phyloP scores from a whole-genome alignment of 2,797 vertebrate genomes.

The Limnodromus scolopaceus region DNA sequence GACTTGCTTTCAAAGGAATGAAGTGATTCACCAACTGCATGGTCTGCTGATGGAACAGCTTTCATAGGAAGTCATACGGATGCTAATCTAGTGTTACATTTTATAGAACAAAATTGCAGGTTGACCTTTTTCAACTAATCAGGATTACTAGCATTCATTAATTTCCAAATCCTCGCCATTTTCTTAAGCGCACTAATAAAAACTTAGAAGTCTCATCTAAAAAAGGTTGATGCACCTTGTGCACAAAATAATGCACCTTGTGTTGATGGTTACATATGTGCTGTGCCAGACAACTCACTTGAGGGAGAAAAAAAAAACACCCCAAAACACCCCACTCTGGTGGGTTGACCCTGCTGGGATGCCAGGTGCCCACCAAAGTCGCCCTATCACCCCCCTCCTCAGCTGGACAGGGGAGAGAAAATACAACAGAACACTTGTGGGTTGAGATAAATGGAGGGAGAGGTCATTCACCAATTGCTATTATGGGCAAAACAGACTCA shows the following conservation, averaged over 20 bases:
- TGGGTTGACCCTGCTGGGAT: neutral
- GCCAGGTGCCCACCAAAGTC: neutral
- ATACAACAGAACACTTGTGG: neutral
- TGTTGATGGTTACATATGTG: neutral
- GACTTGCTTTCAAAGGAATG: neutral
- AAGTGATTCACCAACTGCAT: neutral
- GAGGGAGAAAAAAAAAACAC: neutral
- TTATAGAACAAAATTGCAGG: neutral
- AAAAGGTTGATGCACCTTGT: neutral
- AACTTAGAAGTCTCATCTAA: neutral
- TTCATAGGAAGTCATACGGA: neutral
- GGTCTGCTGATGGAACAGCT: neutral
- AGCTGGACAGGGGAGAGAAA: neutral
- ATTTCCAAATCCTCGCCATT: neutral
- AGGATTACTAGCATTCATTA: neutral
- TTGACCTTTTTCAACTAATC: neutral
- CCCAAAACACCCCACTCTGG: neutral
- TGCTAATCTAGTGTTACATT: neutral
- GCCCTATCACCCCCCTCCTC: neutral
- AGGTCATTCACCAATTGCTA: neutral
- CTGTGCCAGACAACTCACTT: neutral
- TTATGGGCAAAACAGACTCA: neutral
- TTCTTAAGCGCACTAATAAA: neutral
- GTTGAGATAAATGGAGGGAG: neutral
- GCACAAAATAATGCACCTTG: neutral